Base-by-base conservation (phyloP, 2,797 vertebrate genomes). In the Bryconaethiops microstoma region DNA sequence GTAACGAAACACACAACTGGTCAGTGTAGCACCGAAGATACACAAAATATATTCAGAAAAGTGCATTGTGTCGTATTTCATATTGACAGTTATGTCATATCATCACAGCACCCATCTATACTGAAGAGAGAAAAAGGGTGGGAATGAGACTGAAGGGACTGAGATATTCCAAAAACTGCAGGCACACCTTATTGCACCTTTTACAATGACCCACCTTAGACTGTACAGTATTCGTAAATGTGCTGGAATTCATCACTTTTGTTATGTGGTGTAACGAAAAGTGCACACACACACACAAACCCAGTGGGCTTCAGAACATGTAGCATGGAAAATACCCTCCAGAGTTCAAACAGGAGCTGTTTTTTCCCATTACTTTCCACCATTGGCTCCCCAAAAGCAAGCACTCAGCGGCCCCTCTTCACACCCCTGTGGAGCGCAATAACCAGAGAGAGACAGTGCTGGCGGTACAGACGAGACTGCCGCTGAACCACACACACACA, bases 401-500 rank as follows among this genome's bases (percentile, higher is more conserved):
- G 73, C 85, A 84, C 82, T 84, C 77, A 54, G 77, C 57, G 52
- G 76, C 72, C 57, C 71, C 83, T 84, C 81, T 84, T 84, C 85
- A 86, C 83, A 84, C 85, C 83, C 81, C 81, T 79, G 81, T 59
- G 54, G 81, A 83, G 83, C 65, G 81, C 76, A 78, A 81, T 78
- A 76, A 80, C 74, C 78, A 64, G 69, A 76, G 70, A 79, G 72
- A 78, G 48, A 67, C 69, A 63, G 48, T 71, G 67, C 74, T 69
- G 80, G 64, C 68, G 72, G 77, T 42, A 50, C 71, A 77, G 69
- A 57, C 45, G 39, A 65, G 82, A 75, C 74, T 55, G 40, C 83
- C 19, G 69, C 75, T 80, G 50, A 73, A 59, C 64, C 55, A 7
- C 55, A n/a, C 55, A n/a, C 55, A 57, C 55, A n/a, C 55, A n/a